Base-by-base conservation (phyloP, 2,888 invertebrate species). In the Mimachlamys varia region DNA sequence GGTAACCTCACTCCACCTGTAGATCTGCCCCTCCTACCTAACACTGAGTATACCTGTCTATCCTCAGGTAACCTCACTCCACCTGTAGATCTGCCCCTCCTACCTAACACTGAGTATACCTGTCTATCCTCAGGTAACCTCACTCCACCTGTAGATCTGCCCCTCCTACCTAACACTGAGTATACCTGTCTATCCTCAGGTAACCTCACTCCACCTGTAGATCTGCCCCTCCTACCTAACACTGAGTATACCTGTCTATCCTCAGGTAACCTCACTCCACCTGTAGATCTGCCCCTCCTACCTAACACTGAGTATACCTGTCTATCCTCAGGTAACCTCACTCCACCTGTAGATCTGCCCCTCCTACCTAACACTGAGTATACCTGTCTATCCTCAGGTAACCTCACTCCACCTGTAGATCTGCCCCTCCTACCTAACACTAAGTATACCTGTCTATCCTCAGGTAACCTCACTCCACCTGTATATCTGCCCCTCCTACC, bases 21-120 rank as follows among this genome's bases (percentile, higher is more conserved):
- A 98, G 97, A 97, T 98, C 98, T 88, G 98, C 98, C 91, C n/a
- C n/a, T n/a, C n/a, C n/a, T n/a, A n/a, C n/a, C n/a, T n/a, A n/a
- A n/a, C n/a, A n/a, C n/a, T n/a, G n/a, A n/a, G n/a, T n/a, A n/a
- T n/a, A n/a, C n/a, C n/a, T n/a, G 13, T 1, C 27, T 27, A 10
- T 33, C 27, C 33, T n/a, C 62, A 10, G n/a, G 7, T 1, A 76
- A 33, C 33, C 76, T 33, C 94, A 93, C 96, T 98, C 98, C 76
- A 98, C 97, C 89, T 98, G 98, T 55, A 98, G 97, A 97, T 98
- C 98, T 88, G 98, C 98, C 91, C n/a, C n/a, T n/a, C n/a, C n/a
- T n/a, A n/a, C n/a, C n/a, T n/a, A n/a, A n/a, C n/a, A n/a, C n/a
- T n/a, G n/a, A n/a, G n/a, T n/a, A n/a, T n/a, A n/a, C n/a, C n/a